Percentiles rank a stretch among this genome's conserved stretches.
phyloP scores from a whole-genome alignment of 2,113 vertebrate genomes.

The Orycteropus afer region DNA sequence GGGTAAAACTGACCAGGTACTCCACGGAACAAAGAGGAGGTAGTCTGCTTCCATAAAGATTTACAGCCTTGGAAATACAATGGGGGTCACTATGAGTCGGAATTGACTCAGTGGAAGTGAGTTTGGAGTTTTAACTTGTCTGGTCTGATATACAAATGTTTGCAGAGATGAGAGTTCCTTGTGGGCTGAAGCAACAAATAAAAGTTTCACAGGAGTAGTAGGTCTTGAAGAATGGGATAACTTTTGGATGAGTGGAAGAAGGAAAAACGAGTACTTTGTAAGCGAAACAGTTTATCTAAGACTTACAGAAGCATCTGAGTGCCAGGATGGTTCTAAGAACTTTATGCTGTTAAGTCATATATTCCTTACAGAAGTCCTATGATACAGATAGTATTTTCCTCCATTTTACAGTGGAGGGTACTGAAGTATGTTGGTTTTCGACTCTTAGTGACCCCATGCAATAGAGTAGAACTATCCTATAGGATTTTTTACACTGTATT shows the following conservation, averaged over 20 bases:
- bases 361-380: not conserved
- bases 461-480: too few relatives aligned
- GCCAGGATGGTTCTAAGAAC: not conserved
- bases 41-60: too few relatives aligned
- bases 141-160: not conserved
- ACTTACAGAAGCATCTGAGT: not conserved
- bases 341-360: not conserved
- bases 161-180: not conserved
- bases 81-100: too few relatives aligned
- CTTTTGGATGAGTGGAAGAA: not conserved
- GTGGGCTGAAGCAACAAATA: not conserved
- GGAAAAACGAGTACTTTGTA: not conserved
- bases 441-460: too few relatives aligned
- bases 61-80: too few relatives aligned
- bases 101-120: too few relatives aligned
- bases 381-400: not conserved
- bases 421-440: not conserved
- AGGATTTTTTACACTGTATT: too few relatives aligned
- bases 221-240: not conserved
- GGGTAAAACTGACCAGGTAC: too few relatives aligned
- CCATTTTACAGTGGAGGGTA: not conserved
- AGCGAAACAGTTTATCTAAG: not conserved
- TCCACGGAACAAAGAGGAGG: too few relatives aligned
- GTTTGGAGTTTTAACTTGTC: too few relatives aligned
- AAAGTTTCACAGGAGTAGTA: not conserved